Conservation (phyloP, 2,888 invertebrate genomes). For the Onchidella celtica region DNA sequence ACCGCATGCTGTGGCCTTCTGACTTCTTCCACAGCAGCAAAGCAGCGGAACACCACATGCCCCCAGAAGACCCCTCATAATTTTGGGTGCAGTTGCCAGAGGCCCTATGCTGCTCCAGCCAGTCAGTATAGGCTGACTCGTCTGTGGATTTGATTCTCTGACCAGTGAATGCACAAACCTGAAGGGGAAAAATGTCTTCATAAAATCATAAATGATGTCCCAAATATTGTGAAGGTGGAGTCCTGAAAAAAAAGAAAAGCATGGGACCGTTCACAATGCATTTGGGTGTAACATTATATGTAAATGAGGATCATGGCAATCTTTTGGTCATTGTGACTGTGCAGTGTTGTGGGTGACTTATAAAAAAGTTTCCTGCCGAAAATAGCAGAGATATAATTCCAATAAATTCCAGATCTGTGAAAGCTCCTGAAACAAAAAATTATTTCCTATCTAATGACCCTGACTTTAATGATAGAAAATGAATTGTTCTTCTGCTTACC, state of each 20-base stretch:
- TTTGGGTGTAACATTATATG: background rate
- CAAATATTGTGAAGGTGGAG: background rate
- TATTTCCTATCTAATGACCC: background rate
- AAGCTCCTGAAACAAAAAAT: background rate
- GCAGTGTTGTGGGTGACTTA: background rate
- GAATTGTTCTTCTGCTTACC: background rate
- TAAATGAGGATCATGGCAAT: background rate
- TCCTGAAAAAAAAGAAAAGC: background rate
- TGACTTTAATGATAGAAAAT: background rate
- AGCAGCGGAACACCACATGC: background rate
- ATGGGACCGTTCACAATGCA: background rate
- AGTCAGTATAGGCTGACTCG: background rate
- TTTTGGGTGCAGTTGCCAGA: background rate
- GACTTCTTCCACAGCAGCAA: background rate
- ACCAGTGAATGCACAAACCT: background rate
- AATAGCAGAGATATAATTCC: background rate
- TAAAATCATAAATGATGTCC: background rate
- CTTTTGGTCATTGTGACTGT: background rate
- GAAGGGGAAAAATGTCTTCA: background rate
- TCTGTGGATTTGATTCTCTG: background rate
- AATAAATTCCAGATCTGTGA: background rate
- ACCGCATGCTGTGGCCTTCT: background rate
- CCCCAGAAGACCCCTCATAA: background rate
- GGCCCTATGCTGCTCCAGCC: background rate
- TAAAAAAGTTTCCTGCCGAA: background rate